Evolutionary conservation across 2,113 vertebrate species (phyloP), one percentile per base, ranked within the genome.

Genomic region (Pampusana beccarii): DNA sequence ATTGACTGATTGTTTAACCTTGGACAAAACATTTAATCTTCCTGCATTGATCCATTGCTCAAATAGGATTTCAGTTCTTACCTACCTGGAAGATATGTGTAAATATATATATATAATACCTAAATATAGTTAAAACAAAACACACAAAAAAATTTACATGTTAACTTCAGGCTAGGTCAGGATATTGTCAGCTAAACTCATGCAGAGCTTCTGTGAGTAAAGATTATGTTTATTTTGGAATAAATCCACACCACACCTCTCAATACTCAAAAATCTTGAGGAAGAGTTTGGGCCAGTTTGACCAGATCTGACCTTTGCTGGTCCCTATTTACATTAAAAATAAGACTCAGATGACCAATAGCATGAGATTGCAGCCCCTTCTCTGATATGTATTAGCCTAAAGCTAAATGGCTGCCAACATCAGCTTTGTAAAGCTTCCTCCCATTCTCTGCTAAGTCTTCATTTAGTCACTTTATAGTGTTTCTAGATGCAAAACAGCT

Each of bases 401-500:
- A 89, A 92, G 24, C 29, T 85, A 74, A 88, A 67, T 8, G 34
- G 33, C 19, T 91, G 82, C 26, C 33, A 71, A 69, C 21, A 42
- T 20, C 36, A 87, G 53, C 34, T 90, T 75, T 81, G 28, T 67
- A 77, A 93, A 92, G 31, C 40, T 87, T 79, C 51, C 21, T n/a
- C 40, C 44, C 53, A 29, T 80, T 94, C 82, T 75, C 84, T 38
- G 10, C 57, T 86, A 93, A 65, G 65, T 74, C 88, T 91, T 92
- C 77, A 71, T 88, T 90, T 83, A 92, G 60, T 57, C 66, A 89
- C 88, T 91, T 96, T 80, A 83, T 34, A 80, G 74, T 66, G 88
- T 87, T 58, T 86, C 61, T 65, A 88, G 61, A 88, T 86, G 66
- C 87, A 91, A 86, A 94, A 19, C 54, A 78, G 53, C 54, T 94